Base-by-base conservation (phyloP, 2,888 invertebrate genomes). In the Agonopterix alstromeriana region DNA sequence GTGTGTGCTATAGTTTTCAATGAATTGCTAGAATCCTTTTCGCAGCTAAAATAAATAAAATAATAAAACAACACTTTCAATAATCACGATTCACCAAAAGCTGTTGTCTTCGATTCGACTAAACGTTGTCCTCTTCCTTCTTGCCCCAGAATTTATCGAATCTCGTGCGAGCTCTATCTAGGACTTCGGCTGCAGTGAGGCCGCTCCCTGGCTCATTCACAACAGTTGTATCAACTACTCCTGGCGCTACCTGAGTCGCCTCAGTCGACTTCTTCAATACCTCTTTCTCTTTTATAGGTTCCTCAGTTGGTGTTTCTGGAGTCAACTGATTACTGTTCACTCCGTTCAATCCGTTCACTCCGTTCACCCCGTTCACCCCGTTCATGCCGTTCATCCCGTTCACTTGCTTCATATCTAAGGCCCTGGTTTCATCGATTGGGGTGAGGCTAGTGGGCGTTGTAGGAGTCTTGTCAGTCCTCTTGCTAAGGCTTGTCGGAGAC, bases 71-170 rank as follows among this genome's bases (percentile, higher is more conserved):
- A 17, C 42, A 44, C 41, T 51, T 51, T 53, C 47, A 56, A 54
- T 47, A 43, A 56, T 58, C 71, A 73, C 74, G 75, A 71, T 67
- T 69, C 62, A 63, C 64, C 58, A 58, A 65, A 66, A 58, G 52
- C 40, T 48, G 53, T 49, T 45, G 48, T 49, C 64, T 58, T 27
- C 38, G 11, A 42, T 10, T 11, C 56, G 43, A 55, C 67, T 87
- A 88, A 61, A 88, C 91, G 67, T 88, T 90, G 60, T 91, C 91
- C 61, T 91, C 91, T 64, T 91, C 92, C 63, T 89, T 91, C 67
- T 93, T 93, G 57, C 94, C 94, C 95, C 95, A 95, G 80, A 95
- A 95, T 70, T 94, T 93, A 80, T 95, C 95, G 73, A 95, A 95
- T 63, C 95, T 93, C 77, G 93, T 94, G 63, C 95, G 93, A 63